These are phyloP conservation scores for Luidia sarsii DNA, from an alignment of 53 echinoderm and acorn worm species.

Conservation along the genomic window DNA sequence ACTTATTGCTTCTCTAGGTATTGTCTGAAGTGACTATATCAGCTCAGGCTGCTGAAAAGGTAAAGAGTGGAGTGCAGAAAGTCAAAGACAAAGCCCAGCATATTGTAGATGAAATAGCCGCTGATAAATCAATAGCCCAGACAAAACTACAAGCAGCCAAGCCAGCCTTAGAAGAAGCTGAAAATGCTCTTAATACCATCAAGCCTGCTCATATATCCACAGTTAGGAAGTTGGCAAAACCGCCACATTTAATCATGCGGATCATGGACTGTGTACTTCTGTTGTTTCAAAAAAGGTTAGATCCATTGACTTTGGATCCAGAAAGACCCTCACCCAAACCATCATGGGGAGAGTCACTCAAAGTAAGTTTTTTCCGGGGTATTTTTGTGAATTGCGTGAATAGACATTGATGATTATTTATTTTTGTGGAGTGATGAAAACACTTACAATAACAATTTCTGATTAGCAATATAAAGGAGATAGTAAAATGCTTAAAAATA, in stretches of 20 bases:
- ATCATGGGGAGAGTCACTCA: conserved; percentile 91
- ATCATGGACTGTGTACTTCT: conserved; percentile 95
- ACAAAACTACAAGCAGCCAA: conserved; percentile 91
- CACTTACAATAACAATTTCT: no score
- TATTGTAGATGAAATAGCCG: conserved; percentile 94
- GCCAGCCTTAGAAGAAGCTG: conserved; percentile 94
- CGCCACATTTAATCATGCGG: conserved; percentile 98
- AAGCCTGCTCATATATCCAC: conserved; percentile 98
- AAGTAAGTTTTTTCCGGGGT: background rate
- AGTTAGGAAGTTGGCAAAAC: conserved; percentile 94
- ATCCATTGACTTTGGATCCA: conserved; percentile 66
- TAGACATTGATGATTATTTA: no score
- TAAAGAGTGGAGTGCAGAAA: conserved; percentile 89
- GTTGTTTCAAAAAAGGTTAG: conserved; percentile 84
- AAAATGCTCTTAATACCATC: conserved; percentile 92
- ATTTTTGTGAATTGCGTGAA: no score
- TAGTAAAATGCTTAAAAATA: no score
- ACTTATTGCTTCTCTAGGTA: conserved; percentile 64
- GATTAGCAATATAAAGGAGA: no score
- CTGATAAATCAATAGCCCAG: conserved; percentile 84
- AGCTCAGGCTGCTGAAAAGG: conserved; percentile 95
- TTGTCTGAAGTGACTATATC: conserved; percentile 96
- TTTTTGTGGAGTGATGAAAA: no score
- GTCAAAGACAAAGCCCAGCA: conserved; percentile 97
- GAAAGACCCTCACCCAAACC: conserved; percentile 87